Percentiles rank a stretch among this genome's conserved stretches.
These are phyloP conservation scores for Trichomycterus rosablanca DNA, from an alignment of 2,113 vertebrate genomes.

Conservation along the genomic window DNA sequence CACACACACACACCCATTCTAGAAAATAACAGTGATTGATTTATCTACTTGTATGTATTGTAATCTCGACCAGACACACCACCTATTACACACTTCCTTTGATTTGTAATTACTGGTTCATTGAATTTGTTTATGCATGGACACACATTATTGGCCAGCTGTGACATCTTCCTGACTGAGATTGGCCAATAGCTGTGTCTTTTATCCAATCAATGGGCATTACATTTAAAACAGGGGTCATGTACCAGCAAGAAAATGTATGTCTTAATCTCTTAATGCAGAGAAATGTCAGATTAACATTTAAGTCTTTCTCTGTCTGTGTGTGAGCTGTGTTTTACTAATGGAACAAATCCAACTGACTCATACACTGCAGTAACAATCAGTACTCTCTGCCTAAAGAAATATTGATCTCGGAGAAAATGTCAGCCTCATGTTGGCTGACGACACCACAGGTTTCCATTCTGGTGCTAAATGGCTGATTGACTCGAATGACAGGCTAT, in stretches of 20 bases:
- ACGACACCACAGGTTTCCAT: constrained; percentile 1
- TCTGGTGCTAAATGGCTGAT: neutral
- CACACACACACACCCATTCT: too few species aligned
- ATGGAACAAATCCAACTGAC: neutral
- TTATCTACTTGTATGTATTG: too few species aligned
- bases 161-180: too few species aligned
- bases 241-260: constrained; percentile 17
- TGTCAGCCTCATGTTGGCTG: neutral
- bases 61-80: too few species aligned
- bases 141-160: too few species aligned
- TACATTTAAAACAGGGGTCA: too few species aligned
- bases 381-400: neutral
- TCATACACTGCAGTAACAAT: neutral
- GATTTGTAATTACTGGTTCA: too few species aligned
- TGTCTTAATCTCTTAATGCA: constrained; percentile 1
- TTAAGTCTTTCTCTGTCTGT: neutral
- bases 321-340: neutral
- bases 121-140: too few species aligned
- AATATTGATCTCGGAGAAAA: neutral
- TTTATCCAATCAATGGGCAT: too few species aligned
- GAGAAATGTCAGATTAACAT: neutral
- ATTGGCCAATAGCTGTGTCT: too few species aligned
- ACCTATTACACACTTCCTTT: too few species aligned
- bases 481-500: neutral
- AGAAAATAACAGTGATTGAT: too few species aligned